phyloP scores from a whole-genome alignment of 1,140 invertebrate species.

The Drosophila sproati region DNA sequence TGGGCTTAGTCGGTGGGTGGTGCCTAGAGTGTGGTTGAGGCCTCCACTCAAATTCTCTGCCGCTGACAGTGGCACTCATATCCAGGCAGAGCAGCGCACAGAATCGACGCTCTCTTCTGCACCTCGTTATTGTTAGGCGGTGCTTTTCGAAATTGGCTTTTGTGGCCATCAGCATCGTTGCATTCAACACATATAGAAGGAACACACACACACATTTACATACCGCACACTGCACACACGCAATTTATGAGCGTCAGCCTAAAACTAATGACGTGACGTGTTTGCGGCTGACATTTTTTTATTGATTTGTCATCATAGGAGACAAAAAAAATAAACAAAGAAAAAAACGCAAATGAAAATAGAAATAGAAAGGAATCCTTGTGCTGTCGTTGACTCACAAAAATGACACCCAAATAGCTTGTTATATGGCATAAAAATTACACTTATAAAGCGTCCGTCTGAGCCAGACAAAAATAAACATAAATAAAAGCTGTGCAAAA shows the following conservation, averaged over 20 bases:
- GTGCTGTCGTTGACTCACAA: conserved; percentile 23
- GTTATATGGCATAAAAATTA: conserved; percentile 54
- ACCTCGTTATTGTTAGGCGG: conserved; percentile 29
- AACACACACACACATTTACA: background rate
- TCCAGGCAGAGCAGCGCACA: background rate
- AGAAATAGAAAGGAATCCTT: too few species aligned
- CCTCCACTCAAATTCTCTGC: conserved; percentile 58
- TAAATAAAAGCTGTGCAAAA: conserved; percentile 13
- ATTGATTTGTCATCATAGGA: conserved; percentile 63
- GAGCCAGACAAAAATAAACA: conserved; percentile 4
- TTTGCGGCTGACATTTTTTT: conserved; percentile 73
- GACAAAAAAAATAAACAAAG: background rate
- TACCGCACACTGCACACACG: background rate
- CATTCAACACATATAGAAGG: background rate
- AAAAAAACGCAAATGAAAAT: background rate
- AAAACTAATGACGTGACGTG: conserved; percentile 69
- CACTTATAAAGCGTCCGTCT: conserved; percentile 29
- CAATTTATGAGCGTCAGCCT: conserved; percentile 42
- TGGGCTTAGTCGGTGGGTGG: background rate
- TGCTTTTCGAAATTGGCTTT: conserved; percentile 50
- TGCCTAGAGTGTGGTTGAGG: conserved; percentile 29
- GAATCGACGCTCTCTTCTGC: background rate
- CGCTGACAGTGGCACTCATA: conserved; percentile 56
- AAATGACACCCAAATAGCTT: conserved; percentile 36
- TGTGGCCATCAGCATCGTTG: conserved; percentile 21